Evolutionary conservation across 2,797 vertebrate species (phyloP).

Genomic region (Lerista edwardsae): DNA sequence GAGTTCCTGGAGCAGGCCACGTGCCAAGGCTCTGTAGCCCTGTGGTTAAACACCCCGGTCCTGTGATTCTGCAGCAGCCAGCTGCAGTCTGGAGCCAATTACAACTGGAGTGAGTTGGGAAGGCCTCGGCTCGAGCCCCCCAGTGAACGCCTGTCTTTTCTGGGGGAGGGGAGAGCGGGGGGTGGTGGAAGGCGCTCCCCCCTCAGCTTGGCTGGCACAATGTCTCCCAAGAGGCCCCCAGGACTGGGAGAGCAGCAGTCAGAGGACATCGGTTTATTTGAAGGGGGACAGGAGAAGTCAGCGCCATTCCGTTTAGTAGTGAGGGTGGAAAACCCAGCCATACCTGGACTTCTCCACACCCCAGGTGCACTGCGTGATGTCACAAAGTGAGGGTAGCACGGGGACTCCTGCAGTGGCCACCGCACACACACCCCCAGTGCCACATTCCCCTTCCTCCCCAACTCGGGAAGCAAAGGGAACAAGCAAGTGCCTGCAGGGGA

Average conservation of each 20-base stretch:
- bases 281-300: not conserved
- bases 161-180: rapidly evolving
- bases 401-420: too few relatives aligned
- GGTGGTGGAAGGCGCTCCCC: too few relatives aligned
- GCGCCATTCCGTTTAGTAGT: too few relatives aligned
- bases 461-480: too few relatives aligned
- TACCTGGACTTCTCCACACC: too few relatives aligned
- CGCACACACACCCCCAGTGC: too few relatives aligned
- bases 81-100: not conserved
- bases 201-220: not conserved
- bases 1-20: conserved; percentile 32
- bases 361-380: too few relatives aligned
- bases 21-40: conserved; percentile 23
- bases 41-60: conserved; percentile 1
- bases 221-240: not conserved
- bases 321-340: too few relatives aligned
- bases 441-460: too few relatives aligned
- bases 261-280: not conserved
- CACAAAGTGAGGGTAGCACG: too few relatives aligned
- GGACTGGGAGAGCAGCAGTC: not conserved
- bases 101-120: conserved; percentile 1
- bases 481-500: too few relatives aligned
- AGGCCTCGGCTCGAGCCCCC: not conserved
- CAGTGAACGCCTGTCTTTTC: not conserved
- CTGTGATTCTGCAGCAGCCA: not conserved